Evolutionary conservation across 2,797 vertebrate species (phyloP).

Genomic region (Syngnathus rostellatus): DNA sequence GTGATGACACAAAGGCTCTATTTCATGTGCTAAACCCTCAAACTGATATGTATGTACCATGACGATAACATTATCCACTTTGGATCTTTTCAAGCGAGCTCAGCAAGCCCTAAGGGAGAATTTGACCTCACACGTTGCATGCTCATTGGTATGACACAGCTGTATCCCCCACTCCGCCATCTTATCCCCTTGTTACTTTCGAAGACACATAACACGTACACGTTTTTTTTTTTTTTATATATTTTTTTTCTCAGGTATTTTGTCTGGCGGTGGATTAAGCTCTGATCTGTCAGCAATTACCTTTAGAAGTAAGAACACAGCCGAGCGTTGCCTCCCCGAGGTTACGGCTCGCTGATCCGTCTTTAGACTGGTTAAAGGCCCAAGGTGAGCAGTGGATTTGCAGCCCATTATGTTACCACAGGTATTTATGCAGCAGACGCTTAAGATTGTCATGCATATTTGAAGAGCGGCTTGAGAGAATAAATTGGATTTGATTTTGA

Average conservation of each 20-base stretch:
- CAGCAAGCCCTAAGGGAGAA: not conserved
- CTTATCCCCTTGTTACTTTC: slow-evolving; percentile 18
- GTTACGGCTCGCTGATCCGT: slow-evolving; percentile 34
- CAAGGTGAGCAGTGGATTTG: slow-evolving; percentile 26
- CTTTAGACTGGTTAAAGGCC: slow-evolving; percentile 29
- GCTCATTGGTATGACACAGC: slow-evolving; percentile 51
- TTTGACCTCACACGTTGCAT: slow-evolving; percentile 13
- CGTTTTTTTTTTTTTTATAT: slow-evolving; percentile 3
- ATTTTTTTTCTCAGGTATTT: slow-evolving; percentile 54
- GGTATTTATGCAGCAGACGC: slow-evolving; percentile 10
- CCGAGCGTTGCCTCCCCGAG: slow-evolving; percentile 37
- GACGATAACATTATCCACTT: not conserved
- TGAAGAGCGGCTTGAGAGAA: not conserved
- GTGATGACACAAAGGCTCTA: not conserved
- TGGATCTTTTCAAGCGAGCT: not conserved
- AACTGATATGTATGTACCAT: not conserved
- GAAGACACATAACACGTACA: slow-evolving; percentile 33
- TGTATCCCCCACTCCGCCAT: slow-evolving; percentile 17
- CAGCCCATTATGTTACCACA: slow-evolving; percentile 8
- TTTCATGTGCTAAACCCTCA: not conserved
- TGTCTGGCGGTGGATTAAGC: slow-evolving; percentile 56
- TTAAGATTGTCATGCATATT: slow-evolving; percentile 13
- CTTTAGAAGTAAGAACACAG: slow-evolving; percentile 46
- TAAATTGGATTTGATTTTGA: not conserved
- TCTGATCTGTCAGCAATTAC: slow-evolving; percentile 65